Evolutionary conservation across 2,797 vertebrate species (phyloP).

Genomic region (Macropus fuliginosus): DNA sequence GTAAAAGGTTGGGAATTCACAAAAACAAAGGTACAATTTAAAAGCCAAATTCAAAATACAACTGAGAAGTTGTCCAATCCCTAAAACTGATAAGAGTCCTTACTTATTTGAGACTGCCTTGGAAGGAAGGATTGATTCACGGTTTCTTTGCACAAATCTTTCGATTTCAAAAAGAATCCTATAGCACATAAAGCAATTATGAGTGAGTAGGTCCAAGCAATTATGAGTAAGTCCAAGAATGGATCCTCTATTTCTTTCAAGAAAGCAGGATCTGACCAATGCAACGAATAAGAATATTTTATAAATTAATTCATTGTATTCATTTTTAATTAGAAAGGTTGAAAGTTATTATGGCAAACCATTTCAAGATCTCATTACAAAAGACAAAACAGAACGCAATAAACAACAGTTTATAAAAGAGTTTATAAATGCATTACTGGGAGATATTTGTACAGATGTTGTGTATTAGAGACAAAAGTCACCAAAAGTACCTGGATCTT

Average conservation of each 20-base stretch:
- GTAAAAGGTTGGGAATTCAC: neutral
- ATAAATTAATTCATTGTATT: neutral
- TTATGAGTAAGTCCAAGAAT: neutral
- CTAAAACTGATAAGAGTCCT: no score
- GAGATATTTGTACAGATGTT: neutral
- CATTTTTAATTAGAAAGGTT: neutral
- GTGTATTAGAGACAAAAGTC: neutral
- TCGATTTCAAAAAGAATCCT: neutral
- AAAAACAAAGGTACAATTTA: neutral
- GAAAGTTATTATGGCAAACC: neutral
- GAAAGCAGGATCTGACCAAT: neutral
- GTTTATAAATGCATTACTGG: neutral
- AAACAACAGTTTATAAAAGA: neutral
- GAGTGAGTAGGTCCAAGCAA: no score
- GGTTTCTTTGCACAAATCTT: neutral
- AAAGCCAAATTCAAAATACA: neutral
- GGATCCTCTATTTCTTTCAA: neutral
- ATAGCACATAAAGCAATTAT: neutral
- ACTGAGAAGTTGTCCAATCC: neutral
- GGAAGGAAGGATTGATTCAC: neutral
- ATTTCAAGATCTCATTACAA: neutral
- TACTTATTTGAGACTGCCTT: neutral
- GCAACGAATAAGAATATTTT: neutral
- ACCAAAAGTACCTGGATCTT: neutral
- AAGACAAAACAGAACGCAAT: neutral